Percentiles rank a stretch among this genome's conserved stretches.
Evolutionary conservation across 1,140 invertebrate genomes (phyloP).

Genomic region (Heliothis virescens): DNA sequence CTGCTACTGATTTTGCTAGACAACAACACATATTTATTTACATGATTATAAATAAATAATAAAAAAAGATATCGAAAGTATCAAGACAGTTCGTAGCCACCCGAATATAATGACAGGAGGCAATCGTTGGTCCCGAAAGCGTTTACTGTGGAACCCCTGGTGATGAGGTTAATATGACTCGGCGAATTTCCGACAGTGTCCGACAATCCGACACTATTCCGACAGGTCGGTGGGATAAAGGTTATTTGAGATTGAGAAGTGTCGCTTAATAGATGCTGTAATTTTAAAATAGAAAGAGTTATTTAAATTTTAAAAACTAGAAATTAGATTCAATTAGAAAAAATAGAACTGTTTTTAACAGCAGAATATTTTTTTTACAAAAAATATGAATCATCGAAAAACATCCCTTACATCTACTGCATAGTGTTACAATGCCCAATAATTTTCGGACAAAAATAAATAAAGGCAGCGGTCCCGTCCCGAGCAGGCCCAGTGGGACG

Average conservation of each 20-base stretch:
- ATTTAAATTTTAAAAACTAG: too few species aligned
- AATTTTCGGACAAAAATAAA: constrained; percentile 73
- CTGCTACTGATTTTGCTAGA: too few species aligned
- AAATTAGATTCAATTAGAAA: too few species aligned
- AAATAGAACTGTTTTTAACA: too few species aligned
- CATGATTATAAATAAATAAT: too few species aligned
- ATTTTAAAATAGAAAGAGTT: neutral
- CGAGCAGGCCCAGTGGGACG: constrained; percentile 65
- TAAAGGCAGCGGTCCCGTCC: constrained; percentile 65
- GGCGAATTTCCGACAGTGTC: constrained; percentile 59
- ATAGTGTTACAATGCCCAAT: constrained; percentile 39
- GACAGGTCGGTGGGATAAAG: neutral
- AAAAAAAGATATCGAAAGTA: too few species aligned
- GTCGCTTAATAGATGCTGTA: neutral
- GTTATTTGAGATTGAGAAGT: neutral
- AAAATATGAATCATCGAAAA: neutral
- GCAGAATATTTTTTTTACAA: too few species aligned
- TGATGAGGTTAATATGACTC: constrained; percentile 79
- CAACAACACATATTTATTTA: too few species aligned
- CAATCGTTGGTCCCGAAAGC: constrained; percentile 25
- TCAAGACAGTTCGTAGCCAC: constrained; percentile 13
- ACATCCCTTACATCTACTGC: neutral
- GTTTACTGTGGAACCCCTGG: constrained; percentile 53
- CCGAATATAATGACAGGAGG: constrained; percentile 40
- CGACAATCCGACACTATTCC: constrained; percentile 17